A percentile compares a stretch with the other conserved stretches of the same genome.
Evolutionary conservation across 2,113 vertebrate species (phyloP).

Genomic region (Dissostichus mawsoni): DNA sequence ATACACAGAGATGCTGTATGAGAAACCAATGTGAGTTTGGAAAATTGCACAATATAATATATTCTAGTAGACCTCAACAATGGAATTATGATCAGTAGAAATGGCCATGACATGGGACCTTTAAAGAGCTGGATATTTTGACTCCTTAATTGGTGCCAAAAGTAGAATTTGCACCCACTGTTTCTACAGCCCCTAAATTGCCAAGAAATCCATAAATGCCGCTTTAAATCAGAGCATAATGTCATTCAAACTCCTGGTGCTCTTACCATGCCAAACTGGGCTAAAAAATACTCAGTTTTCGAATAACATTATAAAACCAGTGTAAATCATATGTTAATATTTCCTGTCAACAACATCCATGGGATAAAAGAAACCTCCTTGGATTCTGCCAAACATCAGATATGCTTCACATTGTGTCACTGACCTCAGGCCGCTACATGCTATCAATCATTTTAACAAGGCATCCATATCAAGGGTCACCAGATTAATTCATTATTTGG

Average conservation of each 20-base stretch:
- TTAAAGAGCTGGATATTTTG: too few relatives aligned
- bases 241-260: neutral
- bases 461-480: neutral
- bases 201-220: neutral
- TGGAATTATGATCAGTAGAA: too few relatives aligned
- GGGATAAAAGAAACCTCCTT: neutral
- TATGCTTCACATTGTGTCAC: neutral
- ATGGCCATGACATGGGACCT: too few relatives aligned
- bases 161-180: neutral
- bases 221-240: neutral
- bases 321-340: neutral
- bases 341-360: neutral
- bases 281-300: neutral
- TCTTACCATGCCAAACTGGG: neutral
- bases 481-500: slow-evolving; percentile 25
- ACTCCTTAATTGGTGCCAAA: too few relatives aligned
- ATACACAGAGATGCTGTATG: too few relatives aligned
- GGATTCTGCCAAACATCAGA: neutral
- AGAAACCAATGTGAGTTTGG: too few relatives aligned
- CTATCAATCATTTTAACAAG: slow-evolving; percentile 55
- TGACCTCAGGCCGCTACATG: slow-evolving; percentile 6
- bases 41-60: too few relatives aligned
- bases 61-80: too few relatives aligned
- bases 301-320: neutral
- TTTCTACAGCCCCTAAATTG: too few relatives aligned